phyloP scores from a whole-genome alignment of 2,797 vertebrate genomes.

The Tokudaia tokunoshimensis region DNA sequence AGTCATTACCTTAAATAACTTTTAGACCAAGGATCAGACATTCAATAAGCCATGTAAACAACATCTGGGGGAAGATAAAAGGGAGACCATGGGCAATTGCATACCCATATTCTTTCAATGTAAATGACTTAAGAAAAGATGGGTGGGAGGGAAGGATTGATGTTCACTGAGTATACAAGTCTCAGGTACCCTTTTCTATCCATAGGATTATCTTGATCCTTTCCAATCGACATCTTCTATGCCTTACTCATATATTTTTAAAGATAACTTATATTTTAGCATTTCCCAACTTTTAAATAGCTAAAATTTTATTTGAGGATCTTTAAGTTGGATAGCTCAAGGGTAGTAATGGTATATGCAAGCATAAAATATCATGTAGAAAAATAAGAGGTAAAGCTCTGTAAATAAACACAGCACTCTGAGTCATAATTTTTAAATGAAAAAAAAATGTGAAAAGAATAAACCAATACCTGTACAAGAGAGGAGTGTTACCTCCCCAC shows the following conservation, averaged over 20 bases:
- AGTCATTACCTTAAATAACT: not conserved
- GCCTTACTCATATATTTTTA: slow-evolving; percentile 26
- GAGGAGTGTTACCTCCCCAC: not conserved
- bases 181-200: not conserved
- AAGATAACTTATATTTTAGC: slow-evolving; percentile 24
- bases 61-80: not conserved
- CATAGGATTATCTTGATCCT: slow-evolving; percentile 14
- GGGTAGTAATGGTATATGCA: not conserved
- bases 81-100: not conserved
- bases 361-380: slow-evolving; percentile 39
- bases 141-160: not conserved
- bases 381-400: slow-evolving; percentile 47
- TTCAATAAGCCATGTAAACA: not conserved
- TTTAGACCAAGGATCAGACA: not conserved
- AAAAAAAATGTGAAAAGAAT: slow-evolving; percentile 45
- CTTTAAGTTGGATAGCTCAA: slow-evolving; percentile 40
- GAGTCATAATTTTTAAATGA: slow-evolving; percentile 51
- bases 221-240: slow-evolving; percentile 29
- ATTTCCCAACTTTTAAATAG: slow-evolving; percentile 37
- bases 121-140: not conserved
- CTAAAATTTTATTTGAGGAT: slow-evolving; percentile 54
- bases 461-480: slow-evolving; percentile 40
- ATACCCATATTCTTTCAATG: not conserved
- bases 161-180: not conserved
- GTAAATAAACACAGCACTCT: not conserved